Evolutionary conservation across 2,888 invertebrate species (phyloP), one percentile per base, ranked within the genome.

Genomic region (Iphiclides podalirius): DNA sequence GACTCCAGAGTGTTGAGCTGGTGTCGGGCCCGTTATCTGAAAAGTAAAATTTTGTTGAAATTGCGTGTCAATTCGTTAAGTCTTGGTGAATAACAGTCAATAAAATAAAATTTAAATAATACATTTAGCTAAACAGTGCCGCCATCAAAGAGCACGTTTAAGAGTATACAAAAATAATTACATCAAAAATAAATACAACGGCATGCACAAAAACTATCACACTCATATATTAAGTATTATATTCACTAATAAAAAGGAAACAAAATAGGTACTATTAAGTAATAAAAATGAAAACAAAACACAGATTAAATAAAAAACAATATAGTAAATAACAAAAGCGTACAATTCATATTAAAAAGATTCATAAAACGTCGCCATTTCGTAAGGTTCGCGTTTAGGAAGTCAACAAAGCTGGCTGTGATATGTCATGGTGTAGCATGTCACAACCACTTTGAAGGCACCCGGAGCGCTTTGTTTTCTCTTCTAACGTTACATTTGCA

Each of bases 391-490:
- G 53, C 59, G 49, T 52, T 43, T 54, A 55, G 50, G 52, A 49
- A 67, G 66, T 67, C 66, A 67, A 96, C 96, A 96, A 96, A 95
- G 95, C 95, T 95, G 95, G 94, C 95, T 95, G 95, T 95, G 95
- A 95, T 95, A 95, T 94, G 94, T 65, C 64, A 73, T 74, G 67
- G 72, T 75, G 70, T 71, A 78, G 91, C 94, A 94, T 92, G 92
- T 92, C 92, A 94, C 95, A 94, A 88, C 93, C 94, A 93, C 92
- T 93, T 94, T 94, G 94, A 49, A 52, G 55, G 14, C 61, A 38
- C 58, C 59, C 59, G 43, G 15, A 16, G 13, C 26, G 97, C 97
- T 96, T 96, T 96, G 96, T 97, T 97, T 97, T 97, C 97, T 97
- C 97, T 95, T 75, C 80, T 53, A 58, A 58, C 89, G 93, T 94